Conservation (phyloP, 2,797 vertebrate genomes). For the Tamandua tetradactyla region DNA sequence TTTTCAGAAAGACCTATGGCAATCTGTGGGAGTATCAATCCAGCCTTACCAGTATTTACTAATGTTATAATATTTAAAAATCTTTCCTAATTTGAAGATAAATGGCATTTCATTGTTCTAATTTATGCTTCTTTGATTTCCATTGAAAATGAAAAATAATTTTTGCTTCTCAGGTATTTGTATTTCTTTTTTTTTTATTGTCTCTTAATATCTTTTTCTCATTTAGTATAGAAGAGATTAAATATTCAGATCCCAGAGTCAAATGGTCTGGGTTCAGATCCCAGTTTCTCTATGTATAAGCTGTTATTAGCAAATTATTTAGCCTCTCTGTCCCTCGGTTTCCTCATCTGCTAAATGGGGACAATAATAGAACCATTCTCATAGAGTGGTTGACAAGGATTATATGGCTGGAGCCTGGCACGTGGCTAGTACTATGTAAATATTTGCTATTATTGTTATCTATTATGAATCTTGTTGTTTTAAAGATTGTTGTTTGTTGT, state of each 20-base stretch:
- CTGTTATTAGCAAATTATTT: neutral
- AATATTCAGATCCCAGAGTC: neutral
- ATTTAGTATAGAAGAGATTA: neutral
- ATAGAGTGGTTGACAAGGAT: neutral
- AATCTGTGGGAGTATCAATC: neutral
- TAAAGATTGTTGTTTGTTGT: neutral
- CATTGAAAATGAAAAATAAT: constrained; percentile 28
- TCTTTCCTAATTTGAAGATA: constrained; percentile 41
- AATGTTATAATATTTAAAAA: constrained; percentile 3
- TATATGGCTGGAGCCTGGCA: neutral
- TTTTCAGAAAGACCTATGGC: neutral
- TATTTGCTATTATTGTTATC: neutral
- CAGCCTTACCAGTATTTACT: neutral
- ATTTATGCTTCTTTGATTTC: constrained; percentile 10
- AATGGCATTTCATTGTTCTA: constrained; percentile 12
- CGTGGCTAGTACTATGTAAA: neutral
- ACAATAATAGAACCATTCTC: neutral
- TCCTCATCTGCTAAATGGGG: constrained; percentile 1
- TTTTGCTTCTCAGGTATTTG: constrained; percentile 27
- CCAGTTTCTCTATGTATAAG: neutral
- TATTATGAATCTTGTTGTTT: constrained; percentile 28
- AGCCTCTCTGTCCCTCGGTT: neutral
- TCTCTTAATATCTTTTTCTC: neutral
- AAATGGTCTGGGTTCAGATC: neutral
- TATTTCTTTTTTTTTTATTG: neutral